Percentiles rank a stretch among this genome's conserved stretches.
Evolutionary conservation across 2,113 vertebrate species (phyloP).

Genomic region (Jaculus jaculus): DNA sequence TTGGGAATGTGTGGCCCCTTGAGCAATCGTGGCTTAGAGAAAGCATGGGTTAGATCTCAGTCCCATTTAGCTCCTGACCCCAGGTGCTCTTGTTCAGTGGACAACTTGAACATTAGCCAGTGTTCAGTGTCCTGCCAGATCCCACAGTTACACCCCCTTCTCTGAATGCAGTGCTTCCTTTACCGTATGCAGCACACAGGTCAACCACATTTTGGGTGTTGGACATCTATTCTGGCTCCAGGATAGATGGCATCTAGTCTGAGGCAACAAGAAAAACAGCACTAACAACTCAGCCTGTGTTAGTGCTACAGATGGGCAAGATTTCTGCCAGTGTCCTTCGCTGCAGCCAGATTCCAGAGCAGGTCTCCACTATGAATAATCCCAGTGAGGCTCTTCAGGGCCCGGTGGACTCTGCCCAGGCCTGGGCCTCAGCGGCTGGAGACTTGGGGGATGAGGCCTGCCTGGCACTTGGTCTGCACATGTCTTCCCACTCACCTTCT

Average conservation of each 20-base stretch:
- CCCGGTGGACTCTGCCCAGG: background rate
- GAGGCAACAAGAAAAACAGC: background rate
- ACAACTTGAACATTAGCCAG: background rate
- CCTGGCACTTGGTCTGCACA: background rate
- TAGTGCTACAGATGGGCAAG: background rate
- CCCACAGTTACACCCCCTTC: background rate
- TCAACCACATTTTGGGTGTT: background rate
- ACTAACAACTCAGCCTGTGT: background rate
- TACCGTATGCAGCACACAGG: background rate
- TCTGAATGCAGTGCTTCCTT: background rate
- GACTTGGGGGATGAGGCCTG: background rate
- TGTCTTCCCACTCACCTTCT: background rate
- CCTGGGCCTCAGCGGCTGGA: constrained; percentile 11
- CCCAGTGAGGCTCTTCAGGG: background rate
- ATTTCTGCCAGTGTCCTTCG: background rate
- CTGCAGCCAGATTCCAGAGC: background rate
- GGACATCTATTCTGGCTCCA: background rate
- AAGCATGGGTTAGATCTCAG: background rate
- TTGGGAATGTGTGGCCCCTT: background rate
- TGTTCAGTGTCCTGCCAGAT: background rate
- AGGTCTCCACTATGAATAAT: background rate
- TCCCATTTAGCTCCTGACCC: background rate
- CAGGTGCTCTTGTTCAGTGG: background rate
- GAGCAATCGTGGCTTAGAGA: background rate
- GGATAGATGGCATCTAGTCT: constrained; percentile 11